These are phyloP conservation scores for Chloromyia formosa DNA, from an alignment of 2,888 invertebrate genomes.

Conservation along the genomic window DNA sequence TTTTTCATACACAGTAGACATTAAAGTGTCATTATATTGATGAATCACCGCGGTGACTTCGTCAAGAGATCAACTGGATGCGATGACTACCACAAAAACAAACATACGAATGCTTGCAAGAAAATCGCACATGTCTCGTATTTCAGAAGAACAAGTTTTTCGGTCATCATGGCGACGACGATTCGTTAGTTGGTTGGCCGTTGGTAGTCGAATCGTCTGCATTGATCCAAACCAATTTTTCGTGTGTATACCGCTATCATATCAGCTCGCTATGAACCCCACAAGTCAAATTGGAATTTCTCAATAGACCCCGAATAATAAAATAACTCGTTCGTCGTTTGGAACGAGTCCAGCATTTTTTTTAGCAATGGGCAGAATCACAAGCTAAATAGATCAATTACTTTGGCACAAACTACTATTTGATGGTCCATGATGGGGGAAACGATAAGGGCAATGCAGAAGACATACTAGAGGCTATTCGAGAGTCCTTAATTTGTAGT, in stretches of 20 bases:
- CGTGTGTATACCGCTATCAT: conserved; percentile 3
- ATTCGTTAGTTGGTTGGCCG: background rate
- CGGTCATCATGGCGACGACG: background rate
- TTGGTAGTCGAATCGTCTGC: conserved; percentile 31
- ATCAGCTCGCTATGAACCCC: too few relatives aligned
- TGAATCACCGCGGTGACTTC: conserved; percentile 29
- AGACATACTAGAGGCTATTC: background rate
- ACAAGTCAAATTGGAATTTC: conserved; percentile 25
- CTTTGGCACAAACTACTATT: background rate
- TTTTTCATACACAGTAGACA: conserved; percentile 17
- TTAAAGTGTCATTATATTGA: conserved; percentile 32
- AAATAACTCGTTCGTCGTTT: conserved; percentile 13
- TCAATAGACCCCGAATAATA: conserved; percentile 4
- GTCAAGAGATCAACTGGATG: conserved; percentile 1
- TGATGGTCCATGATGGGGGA: background rate
- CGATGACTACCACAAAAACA: conserved; percentile 13
- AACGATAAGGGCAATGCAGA: background rate
- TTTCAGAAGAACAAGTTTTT: conserved; percentile 29
- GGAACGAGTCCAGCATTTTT: conserved; percentile 32
- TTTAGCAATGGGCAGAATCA: background rate
- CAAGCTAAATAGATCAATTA: background rate
- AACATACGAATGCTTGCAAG: conserved; percentile 4
- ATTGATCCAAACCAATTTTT: background rate
- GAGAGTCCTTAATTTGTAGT: too few relatives aligned
- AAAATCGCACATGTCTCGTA: conserved; percentile 5